phyloP scores from a whole-genome alignment of 2,888 invertebrate genomes.

The Cheilosia urbana region DNA sequence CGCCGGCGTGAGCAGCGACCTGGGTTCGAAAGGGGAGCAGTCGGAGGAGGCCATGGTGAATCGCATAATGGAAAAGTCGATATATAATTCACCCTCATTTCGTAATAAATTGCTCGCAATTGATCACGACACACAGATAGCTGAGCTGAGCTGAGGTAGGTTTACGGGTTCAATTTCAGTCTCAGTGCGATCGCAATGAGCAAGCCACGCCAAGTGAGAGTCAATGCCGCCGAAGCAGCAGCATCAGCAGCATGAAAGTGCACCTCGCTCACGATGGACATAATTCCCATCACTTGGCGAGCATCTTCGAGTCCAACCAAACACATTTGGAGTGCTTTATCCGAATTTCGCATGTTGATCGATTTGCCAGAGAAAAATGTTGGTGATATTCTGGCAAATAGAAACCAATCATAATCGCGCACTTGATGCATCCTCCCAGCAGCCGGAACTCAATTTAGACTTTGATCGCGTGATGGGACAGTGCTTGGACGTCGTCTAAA shows the following conservation, averaged over 20 bases:
- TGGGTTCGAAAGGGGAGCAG: constrained; percentile 3
- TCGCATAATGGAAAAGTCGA: constrained; percentile 72
- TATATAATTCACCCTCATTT: constrained; percentile 84
- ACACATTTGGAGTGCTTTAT: neutral
- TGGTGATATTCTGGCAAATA: constrained; percentile 17
- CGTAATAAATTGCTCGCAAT: constrained; percentile 85
- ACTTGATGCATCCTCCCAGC: constrained; percentile 50
- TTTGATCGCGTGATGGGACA: constrained; percentile 64
- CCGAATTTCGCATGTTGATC: constrained; percentile 28
- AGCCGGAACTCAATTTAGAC: constrained; percentile 63
- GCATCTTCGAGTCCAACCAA: constrained; percentile 5
- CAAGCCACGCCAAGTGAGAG: constrained; percentile 48
- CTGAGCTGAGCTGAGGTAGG: constrained; percentile 72
- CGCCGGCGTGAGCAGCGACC: constrained; percentile 33
- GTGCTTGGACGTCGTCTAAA: constrained; percentile 34
- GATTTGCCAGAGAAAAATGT: constrained; percentile 10
- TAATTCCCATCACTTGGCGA: constrained; percentile 25
- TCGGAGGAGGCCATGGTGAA: constrained; percentile 48
- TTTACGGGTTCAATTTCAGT: too few species aligned
- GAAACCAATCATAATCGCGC: constrained; percentile 33
- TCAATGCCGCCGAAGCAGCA: constrained; percentile 78
- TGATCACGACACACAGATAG: constrained; percentile 83
- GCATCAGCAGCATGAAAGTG: neutral
- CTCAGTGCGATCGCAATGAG: constrained; percentile 18
- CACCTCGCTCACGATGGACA: constrained; percentile 31